phyloP scores from a whole-genome alignment of 2,888 invertebrate species.

The Dorcus hopei region DNA sequence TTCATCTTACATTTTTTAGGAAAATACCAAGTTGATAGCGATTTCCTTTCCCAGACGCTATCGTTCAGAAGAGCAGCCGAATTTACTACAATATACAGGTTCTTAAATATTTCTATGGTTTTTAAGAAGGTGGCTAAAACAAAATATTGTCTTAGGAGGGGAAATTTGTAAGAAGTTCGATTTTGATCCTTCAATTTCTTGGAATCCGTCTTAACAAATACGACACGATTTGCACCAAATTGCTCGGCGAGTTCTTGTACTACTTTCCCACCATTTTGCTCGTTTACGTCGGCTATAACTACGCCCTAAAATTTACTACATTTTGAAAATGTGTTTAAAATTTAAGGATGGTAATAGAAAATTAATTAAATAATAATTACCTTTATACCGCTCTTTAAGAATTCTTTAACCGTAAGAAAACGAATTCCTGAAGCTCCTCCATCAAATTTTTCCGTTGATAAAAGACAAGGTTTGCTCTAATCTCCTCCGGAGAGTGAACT shows the following conservation, averaged over 20 bases:
- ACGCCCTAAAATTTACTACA: conserved; percentile 9
- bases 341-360: too few relatives aligned
- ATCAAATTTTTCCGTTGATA: conserved; percentile 37
- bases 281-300: conserved; percentile 15
- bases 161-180: neutral
- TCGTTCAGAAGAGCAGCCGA: conserved; percentile 12
- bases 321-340: neutral
- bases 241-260: conserved; percentile 3
- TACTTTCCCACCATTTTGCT: conserved; percentile 9
- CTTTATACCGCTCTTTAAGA: conserved; percentile 48
- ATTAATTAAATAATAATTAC: conserved; percentile 21
- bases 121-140: conserved; percentile 10
- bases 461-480: neutral
- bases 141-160: neutral
- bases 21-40: conserved; percentile 9
- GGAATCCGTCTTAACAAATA: conserved; percentile 12
- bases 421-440: conserved; percentile 59
- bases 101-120: conserved; percentile 7
- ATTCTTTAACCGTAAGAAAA: conserved; percentile 48
- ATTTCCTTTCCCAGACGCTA: conserved; percentile 6
- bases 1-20: too few relatives aligned
- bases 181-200: conserved; percentile 17
- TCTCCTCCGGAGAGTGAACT: too few relatives aligned
- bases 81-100: conserved; percentile 13
- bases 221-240: conserved; percentile 9